Evolutionary conservation across 2,113 vertebrate species (phyloP).

Genomic region (Casuarius casuarius): DNA sequence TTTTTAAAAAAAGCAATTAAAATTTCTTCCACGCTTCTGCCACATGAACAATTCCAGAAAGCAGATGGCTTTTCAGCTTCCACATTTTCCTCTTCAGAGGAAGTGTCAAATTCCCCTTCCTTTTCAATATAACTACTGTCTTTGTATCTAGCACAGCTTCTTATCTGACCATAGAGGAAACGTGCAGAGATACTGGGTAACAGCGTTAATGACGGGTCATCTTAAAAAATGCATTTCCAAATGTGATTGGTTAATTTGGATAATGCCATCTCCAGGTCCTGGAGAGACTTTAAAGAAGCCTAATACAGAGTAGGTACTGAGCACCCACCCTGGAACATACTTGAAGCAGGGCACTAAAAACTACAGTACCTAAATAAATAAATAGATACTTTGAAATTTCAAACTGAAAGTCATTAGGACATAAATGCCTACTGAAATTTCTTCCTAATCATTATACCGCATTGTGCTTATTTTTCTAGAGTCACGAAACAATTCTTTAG

Average conservation of each 20-base stretch:
- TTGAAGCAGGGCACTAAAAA: neutral
- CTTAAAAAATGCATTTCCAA: neutral
- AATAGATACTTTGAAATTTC: neutral
- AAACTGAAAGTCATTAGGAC: accelerated
- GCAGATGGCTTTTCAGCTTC: neutral
- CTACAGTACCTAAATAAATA: neutral
- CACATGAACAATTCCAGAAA: neutral
- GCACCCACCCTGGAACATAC: neutral
- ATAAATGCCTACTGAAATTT: neutral
- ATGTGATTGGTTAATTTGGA: neutral
- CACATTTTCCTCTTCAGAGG: neutral
- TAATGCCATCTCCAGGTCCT: neutral
- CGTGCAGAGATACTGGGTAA: neutral
- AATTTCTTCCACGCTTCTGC: neutral
- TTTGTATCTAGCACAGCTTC: neutral
- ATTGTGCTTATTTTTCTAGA: neutral
- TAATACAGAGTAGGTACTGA: neutral
- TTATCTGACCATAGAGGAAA: neutral
- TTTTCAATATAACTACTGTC: neutral
- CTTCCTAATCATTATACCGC: neutral
- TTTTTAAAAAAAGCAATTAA: neutral
- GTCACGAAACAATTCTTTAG: neutral
- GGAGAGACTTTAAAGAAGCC: neutral
- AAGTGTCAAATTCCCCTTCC: neutral
- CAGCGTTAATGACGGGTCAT: neutral